Percentiles rank a stretch among this genome's conserved stretches.
These are phyloP conservation scores for Umimayanthus kanabou DNA, from an alignment of 92 coral and sea anemone genomes.

Conservation along the genomic window DNA sequence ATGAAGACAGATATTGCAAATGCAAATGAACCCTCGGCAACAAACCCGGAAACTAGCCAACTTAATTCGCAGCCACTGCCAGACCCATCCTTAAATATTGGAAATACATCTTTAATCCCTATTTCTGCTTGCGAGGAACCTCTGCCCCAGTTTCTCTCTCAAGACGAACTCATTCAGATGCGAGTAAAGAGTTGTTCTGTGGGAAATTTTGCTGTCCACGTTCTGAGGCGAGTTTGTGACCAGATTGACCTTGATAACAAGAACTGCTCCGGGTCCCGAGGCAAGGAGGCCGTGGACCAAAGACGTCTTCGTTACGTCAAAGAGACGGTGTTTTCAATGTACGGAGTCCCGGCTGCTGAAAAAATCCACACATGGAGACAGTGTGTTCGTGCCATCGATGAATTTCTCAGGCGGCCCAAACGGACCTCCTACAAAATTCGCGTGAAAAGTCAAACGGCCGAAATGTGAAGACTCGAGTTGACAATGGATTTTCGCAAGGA, in stretches of 20 bases:
- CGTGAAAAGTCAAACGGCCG: slow-evolving; percentile 22
- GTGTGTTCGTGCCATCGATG: slow-evolving; percentile 88
- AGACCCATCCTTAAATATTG: slow-evolving; percentile 38
- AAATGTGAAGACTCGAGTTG: slow-evolving; percentile 19
- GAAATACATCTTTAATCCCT: slow-evolving; percentile 47
- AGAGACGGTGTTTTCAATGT: slow-evolving; percentile 82
- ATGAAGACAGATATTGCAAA: slow-evolving; percentile 2
- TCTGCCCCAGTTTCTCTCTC: slow-evolving; percentile 51
- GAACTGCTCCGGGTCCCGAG: slow-evolving; percentile 88
- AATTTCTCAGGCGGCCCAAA: slow-evolving; percentile 84
- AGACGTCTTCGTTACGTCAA: slow-evolving; percentile 79
- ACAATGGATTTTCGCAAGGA: too few species aligned
- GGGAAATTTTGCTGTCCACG: slow-evolving; percentile 89
- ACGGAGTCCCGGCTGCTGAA: slow-evolving; percentile 69
- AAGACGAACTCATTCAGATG: slow-evolving; percentile 79
- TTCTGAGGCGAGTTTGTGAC: slow-evolving; percentile 73
- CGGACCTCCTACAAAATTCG: slow-evolving; percentile 44
- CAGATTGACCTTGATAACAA: slow-evolving; percentile 67
- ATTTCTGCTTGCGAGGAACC: slow-evolving; percentile 59
- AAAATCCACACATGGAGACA: slow-evolving; percentile 84
- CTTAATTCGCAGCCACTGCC: not conserved
- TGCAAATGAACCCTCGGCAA: not conserved
- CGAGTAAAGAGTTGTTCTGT: slow-evolving; percentile 87
- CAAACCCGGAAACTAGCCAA: slow-evolving; percentile 22
- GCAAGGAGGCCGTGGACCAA: slow-evolving; percentile 85